These are phyloP conservation scores for Palythoa heliodiscus DNA, from an alignment of 92 coral and sea anemone species.

Conservation along the genomic window DNA sequence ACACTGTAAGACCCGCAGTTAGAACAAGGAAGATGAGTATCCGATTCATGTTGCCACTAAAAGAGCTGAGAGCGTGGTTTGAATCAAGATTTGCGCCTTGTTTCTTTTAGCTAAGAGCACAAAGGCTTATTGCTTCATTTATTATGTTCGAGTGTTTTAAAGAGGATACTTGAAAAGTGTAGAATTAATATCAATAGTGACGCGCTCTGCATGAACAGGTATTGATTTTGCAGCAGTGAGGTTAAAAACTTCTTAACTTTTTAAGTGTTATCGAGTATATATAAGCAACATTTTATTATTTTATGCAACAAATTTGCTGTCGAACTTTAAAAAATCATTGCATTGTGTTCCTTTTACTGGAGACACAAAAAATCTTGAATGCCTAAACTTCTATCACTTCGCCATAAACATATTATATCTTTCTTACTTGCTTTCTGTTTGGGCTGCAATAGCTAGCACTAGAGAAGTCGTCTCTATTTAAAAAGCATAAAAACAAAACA, in stretches of 20 bases:
- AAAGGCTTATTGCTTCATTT: not conserved
- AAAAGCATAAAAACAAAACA: not conserved
- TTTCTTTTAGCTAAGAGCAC: no score
- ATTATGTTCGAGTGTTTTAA: not conserved
- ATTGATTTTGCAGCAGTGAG: not conserved
- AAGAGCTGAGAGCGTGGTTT: not conserved
- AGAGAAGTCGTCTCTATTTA: not conserved
- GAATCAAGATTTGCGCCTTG: no score
- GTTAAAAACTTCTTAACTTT: not conserved
- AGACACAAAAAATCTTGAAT: no score
- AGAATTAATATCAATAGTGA: not conserved
- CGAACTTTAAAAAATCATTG: no score
- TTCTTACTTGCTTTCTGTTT: no score
- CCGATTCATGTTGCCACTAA: not conserved
- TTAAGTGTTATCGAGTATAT: not conserved
- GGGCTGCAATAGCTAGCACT: no score
- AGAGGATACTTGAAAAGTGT: not conserved
- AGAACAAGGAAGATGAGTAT: not conserved
- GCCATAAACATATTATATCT: no score
- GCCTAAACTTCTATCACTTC: no score
- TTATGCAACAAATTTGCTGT: not conserved
- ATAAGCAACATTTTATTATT: not conserved
- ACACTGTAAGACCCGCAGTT: not conserved
- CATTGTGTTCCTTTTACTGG: no score
- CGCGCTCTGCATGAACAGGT: not conserved